These are phyloP conservation scores for Amiota mariae DNA, from an alignment of 2,888 invertebrate species.

Conservation along the genomic window DNA sequence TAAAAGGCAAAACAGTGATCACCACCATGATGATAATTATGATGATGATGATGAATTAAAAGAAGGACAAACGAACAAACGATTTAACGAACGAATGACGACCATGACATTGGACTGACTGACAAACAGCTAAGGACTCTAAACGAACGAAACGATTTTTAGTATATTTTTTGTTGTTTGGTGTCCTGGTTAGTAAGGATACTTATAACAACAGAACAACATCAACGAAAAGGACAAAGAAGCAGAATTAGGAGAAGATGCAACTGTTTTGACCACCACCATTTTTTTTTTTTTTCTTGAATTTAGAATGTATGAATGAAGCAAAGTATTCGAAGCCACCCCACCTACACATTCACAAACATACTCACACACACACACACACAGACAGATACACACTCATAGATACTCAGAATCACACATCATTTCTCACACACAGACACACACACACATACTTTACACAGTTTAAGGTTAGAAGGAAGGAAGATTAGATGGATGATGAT, in stretches of 20 bases:
- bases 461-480: background rate
- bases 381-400: constrained; percentile 39
- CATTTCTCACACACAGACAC: constrained; percentile 10
- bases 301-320: constrained; percentile 38
- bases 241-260: background rate
- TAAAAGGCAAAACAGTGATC: too few relatives aligned
- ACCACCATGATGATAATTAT: too few relatives aligned
- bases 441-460: background rate
- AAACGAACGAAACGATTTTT: background rate
- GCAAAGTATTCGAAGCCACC: constrained; percentile 67
- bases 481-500: too few relatives aligned
- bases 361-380: constrained; percentile 41
- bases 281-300: background rate
- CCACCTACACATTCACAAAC: constrained; percentile 61
- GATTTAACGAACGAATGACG: constrained; percentile 23
- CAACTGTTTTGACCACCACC: too few relatives aligned
- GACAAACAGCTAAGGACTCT: background rate
- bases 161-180: background rate
- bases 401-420: constrained; percentile 52
- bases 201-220: background rate
- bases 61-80: constrained; percentile 8
- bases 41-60: too few relatives aligned
- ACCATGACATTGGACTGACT: background rate
- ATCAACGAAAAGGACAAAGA: constrained; percentile 15
- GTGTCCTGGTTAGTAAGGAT: background rate